Evolutionary conservation across 2,797 vertebrate species (phyloP), one percentile per base, ranked within the genome.

Genomic region (Pyrocephalus nanus): DNA sequence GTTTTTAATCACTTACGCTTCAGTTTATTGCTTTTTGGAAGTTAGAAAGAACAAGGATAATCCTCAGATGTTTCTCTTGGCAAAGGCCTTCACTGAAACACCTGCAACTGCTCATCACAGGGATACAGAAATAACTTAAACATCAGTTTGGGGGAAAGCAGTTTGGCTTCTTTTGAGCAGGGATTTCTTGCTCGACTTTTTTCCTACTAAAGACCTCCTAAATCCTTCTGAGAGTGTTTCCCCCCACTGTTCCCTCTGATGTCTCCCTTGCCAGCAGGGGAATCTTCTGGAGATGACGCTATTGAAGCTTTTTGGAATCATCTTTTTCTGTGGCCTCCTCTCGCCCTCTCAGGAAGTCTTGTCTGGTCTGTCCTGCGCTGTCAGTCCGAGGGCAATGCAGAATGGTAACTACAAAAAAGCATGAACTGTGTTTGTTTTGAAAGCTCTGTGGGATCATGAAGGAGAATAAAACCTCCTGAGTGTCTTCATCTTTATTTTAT

Each of bases 281-380:
- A 45, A 16, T 54, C 71, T 74, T 27, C 47, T 26, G 61, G 57
- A 93, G 43, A 75, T 47, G 80, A 67, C 1, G 30, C 62, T 71
- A 91, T 16, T 64, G 91, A 96, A 93, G 84, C 51, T 92, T n/a
- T 88, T 91, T 66, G 85, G 90, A 7, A 5, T 95, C 3, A 0
- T 85, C 40, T 4, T 91, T 23, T 92, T 97, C 70, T 96, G 95
- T 19, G 66, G 93, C 43, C 93, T 97, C 57, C 67, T 97, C 23
- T 65, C 50, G 0, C 82, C 90, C 5, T 82, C 86, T 1, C 71
- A 16, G 17, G 71, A 57, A 13, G 77, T 64, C 3, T 3, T 79
- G 45, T 83, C 90, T 0, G 91, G 93, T 0, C 48, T 95, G 72
- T 78, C 84, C 58, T 93, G 92, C 0, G 72, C 81, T 0, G 18